Percentiles rank a stretch among this genome's conserved stretches.
Conservation (phyloP, 2,113 vertebrate species). For the Protobothrops flavoviridis region DNA sequence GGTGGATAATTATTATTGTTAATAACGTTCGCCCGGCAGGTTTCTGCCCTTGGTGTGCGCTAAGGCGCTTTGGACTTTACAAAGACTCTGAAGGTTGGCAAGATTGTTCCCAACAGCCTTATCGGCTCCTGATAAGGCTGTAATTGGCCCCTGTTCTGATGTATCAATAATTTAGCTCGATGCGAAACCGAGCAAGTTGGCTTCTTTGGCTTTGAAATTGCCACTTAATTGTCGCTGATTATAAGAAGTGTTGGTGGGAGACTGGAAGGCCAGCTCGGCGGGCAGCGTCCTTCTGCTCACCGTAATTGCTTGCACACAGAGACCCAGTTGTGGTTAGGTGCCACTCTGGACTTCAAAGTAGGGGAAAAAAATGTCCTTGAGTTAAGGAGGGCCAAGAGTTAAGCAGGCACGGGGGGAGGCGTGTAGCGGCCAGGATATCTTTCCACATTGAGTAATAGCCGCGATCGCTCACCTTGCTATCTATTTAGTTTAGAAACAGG, state of each 20-base stretch:
- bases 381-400: not conserved
- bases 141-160: not conserved
- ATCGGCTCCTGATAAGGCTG: not conserved
- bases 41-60: too few species aligned
- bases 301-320: slow-evolving; percentile 19
- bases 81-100: not conserved
- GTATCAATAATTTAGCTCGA: slow-evolving; percentile 16
- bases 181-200: not conserved
- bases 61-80: not conserved
- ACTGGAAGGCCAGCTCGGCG: not conserved
- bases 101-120: not conserved
- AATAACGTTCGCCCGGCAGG: too few species aligned
- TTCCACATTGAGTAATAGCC: not conserved
- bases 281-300: not conserved
- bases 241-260: not conserved
- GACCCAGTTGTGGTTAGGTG: not conserved
- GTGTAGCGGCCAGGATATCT: too few species aligned
- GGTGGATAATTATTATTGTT: too few species aligned
- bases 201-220: slow-evolving; percentile 1
- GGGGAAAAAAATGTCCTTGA: not conserved
- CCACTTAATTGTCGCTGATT: not conserved
- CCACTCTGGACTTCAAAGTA: not conserved
- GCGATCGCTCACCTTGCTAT: too few species aligned
- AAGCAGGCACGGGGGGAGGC: not conserved
- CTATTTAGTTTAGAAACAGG: not conserved